Evolutionary conservation across 2,113 vertebrate genomes (phyloP).

Genomic region (Sakesphorus luctuosus): DNA sequence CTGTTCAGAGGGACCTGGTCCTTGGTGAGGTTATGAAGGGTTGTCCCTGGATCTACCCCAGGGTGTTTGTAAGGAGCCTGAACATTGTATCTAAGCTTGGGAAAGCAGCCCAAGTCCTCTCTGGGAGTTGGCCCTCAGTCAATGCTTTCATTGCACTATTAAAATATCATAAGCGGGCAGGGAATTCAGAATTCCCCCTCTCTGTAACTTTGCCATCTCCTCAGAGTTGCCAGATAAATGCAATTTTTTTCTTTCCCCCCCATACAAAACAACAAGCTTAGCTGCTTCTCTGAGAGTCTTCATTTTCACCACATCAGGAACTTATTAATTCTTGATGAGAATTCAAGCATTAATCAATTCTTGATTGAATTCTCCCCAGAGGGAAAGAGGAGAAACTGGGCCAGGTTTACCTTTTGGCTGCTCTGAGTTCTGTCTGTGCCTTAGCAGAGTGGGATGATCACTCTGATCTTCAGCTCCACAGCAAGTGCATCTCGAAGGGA

Average conservation of each 20-base stretch:
- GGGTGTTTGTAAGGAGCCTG: background rate
- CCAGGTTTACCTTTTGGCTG: slow-evolving; percentile 59
- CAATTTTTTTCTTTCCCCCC: background rate
- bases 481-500: background rate
- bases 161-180: background rate
- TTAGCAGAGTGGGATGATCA: background rate
- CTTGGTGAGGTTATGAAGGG: background rate
- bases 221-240: background rate
- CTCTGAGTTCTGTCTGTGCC: background rate
- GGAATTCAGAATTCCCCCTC: background rate
- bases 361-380: slow-evolving; percentile 55
- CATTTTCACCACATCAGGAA: slow-evolving; percentile 64
- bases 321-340: slow-evolving; percentile 72
- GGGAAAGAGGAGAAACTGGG: slow-evolving; percentile 60
- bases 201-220: background rate
- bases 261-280: background rate
- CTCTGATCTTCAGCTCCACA: background rate
- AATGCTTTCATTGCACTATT: background rate
- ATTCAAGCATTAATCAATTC: slow-evolving; percentile 68
- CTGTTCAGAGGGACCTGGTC: background rate
- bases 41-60: accelerated
- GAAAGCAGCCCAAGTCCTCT: background rate
- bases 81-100: accelerated
- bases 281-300: slow-evolving; percentile 48
- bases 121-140: background rate